Evolutionary conservation across 1,140 invertebrate species (phyloP).

Genomic region (Drosophila subpulchrella): DNA sequence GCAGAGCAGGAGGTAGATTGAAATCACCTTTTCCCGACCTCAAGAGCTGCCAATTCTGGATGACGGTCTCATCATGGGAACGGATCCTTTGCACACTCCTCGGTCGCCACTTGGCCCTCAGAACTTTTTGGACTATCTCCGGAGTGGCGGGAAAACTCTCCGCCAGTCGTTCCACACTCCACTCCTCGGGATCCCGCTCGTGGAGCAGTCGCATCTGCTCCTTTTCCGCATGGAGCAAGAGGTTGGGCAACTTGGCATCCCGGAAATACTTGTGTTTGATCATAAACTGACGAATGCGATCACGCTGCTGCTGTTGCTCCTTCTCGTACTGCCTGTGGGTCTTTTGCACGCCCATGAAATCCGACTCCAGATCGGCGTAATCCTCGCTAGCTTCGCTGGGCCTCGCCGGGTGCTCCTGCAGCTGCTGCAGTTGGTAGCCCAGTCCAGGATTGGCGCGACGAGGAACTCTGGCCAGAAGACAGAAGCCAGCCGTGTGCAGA

Average conservation of each 20-base stretch:
- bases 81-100: constrained; percentile 86
- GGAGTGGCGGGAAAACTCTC: constrained; percentile 92
- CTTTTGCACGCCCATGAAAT: constrained; percentile 85
- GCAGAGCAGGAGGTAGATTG: constrained; percentile 83
- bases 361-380: constrained; percentile 85
- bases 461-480: constrained; percentile 45
- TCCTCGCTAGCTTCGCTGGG: constrained; percentile 76
- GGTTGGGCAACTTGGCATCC: constrained; percentile 87
- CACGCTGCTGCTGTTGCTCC: constrained; percentile 80
- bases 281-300: constrained; percentile 86
- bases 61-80: constrained; percentile 88
- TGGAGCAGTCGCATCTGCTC: constrained; percentile 91
- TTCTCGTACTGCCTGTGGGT: constrained; percentile 83
- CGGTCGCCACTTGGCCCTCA: constrained; percentile 88
- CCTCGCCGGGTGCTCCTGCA: constrained; percentile 29
- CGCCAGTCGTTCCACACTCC: constrained; percentile 89
- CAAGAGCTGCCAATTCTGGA: constrained; percentile 89
- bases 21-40: constrained; percentile 85
- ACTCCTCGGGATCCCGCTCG: constrained; percentile 88
- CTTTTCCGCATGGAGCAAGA: constrained; percentile 94
- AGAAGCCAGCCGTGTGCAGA: constrained; percentile 33
- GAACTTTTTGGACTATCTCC: constrained; percentile 86
- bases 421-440: constrained; percentile 63
- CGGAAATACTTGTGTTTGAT: constrained; percentile 91
- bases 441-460: constrained; percentile 72